Evolutionary conservation across 2,113 vertebrate genomes (phyloP), one percentile per base, ranked within the genome.

Genomic region (Scytalopus superciliaris): DNA sequence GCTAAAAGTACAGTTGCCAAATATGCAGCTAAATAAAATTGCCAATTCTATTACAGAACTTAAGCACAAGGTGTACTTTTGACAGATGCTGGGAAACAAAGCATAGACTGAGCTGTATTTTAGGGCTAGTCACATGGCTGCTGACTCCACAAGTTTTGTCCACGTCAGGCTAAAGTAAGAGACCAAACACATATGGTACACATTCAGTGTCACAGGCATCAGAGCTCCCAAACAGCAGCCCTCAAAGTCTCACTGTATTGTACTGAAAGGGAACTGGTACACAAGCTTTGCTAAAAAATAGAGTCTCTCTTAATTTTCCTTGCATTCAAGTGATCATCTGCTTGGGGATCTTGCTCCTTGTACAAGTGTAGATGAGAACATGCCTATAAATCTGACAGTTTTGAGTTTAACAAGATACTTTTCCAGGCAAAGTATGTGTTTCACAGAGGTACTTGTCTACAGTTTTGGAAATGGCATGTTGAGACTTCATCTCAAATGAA

Each of bases 171-270:
- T 78, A 33, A 23, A n/a, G 3, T 1, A 53, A 39, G 45, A 14
- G 8, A 3, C 40, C 35, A 10, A 39, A 0, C 53, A 42, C 15
- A 13, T 16, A 1, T 7, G 27, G 50, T 5, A 22, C 52, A 31
- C 7, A 3, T 14, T 42, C 25, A 49, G 40, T 2, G 7, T 31
- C 45, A 50, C 24, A 5, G 22, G 33, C 21, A 33, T 18, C 56
- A 21, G 14, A 53, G 69, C 40, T 39, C 52, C 14, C 24, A 31
- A 25, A 52, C 55, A 45, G 10, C 15, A 24, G 15, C 12, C 57
- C 64, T 49, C 50, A 28, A 9, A 49, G 27, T 13, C 30, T 27
- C 28, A 18, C 40, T 10, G 12, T 11, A 7, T 18, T 31, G 33
- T 22, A 50, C 7, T n/a, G 63, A 39, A 60, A 55, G 45, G 69